phyloP scores from a whole-genome alignment of 1,140 invertebrate species.

The Magallana angulata region DNA sequence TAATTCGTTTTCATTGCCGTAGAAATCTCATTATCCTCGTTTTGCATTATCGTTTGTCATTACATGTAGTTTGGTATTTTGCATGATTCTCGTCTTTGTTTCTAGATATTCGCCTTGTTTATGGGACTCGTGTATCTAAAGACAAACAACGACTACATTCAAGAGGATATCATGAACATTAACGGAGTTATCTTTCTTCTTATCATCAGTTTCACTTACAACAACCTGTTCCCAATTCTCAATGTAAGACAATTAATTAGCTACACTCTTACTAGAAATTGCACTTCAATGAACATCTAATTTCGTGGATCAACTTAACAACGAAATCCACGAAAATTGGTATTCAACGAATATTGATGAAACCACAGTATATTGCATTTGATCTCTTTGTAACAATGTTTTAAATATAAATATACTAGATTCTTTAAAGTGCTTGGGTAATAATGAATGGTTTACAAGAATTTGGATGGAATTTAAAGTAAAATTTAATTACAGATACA shows the following conservation, averaged over 20 bases:
- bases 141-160: constrained; percentile 84
- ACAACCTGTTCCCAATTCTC: constrained; percentile 77
- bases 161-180: constrained; percentile 96
- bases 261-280: too few relatives aligned
- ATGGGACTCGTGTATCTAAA: constrained; percentile 94
- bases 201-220: constrained; percentile 88
- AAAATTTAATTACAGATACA: too few relatives aligned
- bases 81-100: not conserved
- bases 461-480: too few relatives aligned
- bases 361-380: not conserved
- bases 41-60: too few relatives aligned
- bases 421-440: not conserved
- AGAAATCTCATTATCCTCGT: too few relatives aligned
- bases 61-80: too few relatives aligned
- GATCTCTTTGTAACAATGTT: not conserved
- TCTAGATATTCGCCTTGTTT: constrained; percentile 87
- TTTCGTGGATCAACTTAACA: too few relatives aligned
- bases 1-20: too few relatives aligned
- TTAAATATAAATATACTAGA: not conserved
- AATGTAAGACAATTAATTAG: constrained; percentile 64
- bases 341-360: too few relatives aligned
- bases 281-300: too few relatives aligned
- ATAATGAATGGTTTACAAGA: too few relatives aligned
- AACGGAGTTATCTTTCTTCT: constrained; percentile 97
- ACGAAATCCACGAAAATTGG: too few relatives aligned